These are phyloP conservation scores for Pipa parva DNA, from an alignment of 2,113 vertebrate species.

Conservation along the genomic window DNA sequence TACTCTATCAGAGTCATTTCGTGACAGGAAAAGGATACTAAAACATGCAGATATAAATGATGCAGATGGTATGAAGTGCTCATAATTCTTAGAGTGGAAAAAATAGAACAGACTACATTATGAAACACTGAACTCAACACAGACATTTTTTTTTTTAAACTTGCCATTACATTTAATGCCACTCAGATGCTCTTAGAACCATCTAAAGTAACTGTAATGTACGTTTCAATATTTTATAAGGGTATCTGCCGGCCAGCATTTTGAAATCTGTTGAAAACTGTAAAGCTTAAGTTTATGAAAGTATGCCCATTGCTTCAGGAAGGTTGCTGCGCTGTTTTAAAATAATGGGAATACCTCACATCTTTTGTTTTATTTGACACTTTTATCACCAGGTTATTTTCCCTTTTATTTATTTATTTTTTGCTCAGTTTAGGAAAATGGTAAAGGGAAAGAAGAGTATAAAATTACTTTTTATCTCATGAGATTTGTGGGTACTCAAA, in stretches of 20 bases:
- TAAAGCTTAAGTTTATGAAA: constrained; percentile 6
- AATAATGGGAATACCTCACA: background rate
- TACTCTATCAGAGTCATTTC: constrained; percentile 12
- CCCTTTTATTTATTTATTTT: background rate
- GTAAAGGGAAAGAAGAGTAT: background rate
- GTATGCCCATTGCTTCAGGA: constrained; percentile 5
- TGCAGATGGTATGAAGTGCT: constrained; percentile 24
- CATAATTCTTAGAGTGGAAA: constrained; percentile 32
- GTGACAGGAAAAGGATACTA: constrained; percentile 20
- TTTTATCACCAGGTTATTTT: background rate
- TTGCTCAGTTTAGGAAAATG: background rate
- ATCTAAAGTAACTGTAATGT: constrained; percentile 29
- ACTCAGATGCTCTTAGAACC: constrained; percentile 30
- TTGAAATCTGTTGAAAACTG: constrained; percentile 14
- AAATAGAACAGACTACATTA: constrained; percentile 21
- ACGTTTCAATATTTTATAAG: constrained; percentile 36
- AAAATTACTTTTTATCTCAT: too few relatives aligned
- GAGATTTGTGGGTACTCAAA: too few relatives aligned
- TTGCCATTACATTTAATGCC: constrained; percentile 34
- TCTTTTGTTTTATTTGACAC: background rate
- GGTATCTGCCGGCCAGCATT: background rate
- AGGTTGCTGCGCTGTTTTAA: background rate
- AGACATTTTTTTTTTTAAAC: constrained; percentile 29
- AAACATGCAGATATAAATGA: constrained; percentile 35
- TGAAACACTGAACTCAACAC: constrained; percentile 4